Evolutionary conservation across 2,888 invertebrate genomes (phyloP).

Genomic region (Mayetiola destructor): DNA sequence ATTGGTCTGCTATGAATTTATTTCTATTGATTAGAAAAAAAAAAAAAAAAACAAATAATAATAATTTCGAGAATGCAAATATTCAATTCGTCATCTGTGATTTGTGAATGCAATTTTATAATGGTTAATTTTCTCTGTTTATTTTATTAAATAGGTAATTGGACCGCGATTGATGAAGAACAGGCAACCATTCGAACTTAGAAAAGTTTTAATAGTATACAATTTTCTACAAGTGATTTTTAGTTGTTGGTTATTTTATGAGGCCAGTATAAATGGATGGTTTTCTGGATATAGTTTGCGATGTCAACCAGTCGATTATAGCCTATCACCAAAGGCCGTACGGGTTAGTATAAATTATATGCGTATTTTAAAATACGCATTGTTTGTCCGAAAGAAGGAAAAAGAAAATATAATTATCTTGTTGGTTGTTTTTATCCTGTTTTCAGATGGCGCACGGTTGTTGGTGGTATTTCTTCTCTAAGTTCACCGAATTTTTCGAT

Average conservation of each 20-base stretch:
- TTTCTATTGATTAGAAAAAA: neutral
- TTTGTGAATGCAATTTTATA: constrained; percentile 13
- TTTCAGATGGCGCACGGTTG: constrained; percentile 68
- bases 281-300: constrained; percentile 52
- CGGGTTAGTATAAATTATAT: constrained; percentile 40
- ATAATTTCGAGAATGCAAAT: neutral
- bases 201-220: constrained; percentile 61
- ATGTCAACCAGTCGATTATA: constrained; percentile 73
- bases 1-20: neutral
- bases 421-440: neutral
- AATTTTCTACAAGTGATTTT: constrained; percentile 59
- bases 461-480: constrained; percentile 92
- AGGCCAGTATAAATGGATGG: constrained; percentile 49
- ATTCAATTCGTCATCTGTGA: neutral
- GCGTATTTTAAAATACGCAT: neutral
- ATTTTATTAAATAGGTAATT: constrained; percentile 46
- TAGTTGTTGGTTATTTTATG: constrained; percentile 40
- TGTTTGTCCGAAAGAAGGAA: neutral
- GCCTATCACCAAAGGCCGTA: constrained; percentile 47
- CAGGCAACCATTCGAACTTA: constrained; percentile 65
- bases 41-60: neutral
- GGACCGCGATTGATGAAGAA: constrained; percentile 77
- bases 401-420: neutral
- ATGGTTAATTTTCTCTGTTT: too few species aligned
- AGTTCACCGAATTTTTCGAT: constrained; percentile 87